phyloP scores from a whole-genome alignment of 2,113 vertebrate species.

The Thalassarche chlororhynchos region DNA sequence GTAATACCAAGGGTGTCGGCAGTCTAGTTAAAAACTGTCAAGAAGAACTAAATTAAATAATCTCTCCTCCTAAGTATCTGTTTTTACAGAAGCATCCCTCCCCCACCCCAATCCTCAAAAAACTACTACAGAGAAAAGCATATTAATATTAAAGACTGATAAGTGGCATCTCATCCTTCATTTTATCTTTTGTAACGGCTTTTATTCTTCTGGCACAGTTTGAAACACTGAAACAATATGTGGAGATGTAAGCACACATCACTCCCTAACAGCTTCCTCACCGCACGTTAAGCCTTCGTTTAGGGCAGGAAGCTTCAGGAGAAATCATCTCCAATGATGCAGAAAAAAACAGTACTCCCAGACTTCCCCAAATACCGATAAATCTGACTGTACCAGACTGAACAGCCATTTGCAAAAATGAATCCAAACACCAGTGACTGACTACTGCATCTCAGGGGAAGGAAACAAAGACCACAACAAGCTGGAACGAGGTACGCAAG shows the following conservation, averaged over 20 bases:
- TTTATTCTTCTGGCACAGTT: neutral
- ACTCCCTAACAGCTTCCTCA: neutral
- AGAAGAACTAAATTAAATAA: neutral
- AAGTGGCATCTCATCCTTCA: neutral
- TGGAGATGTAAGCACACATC: neutral
- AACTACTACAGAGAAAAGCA: neutral
- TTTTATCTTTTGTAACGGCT: neutral
- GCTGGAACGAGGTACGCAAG: rapidly evolving
- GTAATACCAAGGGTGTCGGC: neutral
- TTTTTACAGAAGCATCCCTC: neutral
- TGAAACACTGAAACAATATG: neutral
- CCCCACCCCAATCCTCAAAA: neutral
- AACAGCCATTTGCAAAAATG: neutral
- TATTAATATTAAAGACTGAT: neutral
- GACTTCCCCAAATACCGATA: neutral
- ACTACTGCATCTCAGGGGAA: neutral
- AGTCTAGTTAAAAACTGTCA: neutral
- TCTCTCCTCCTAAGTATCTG: neutral
- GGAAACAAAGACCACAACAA: neutral
- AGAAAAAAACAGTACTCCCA: neutral
- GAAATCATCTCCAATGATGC: neutral
- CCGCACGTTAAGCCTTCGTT: neutral
- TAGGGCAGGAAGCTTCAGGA: neutral
- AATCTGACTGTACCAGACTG: neutral
- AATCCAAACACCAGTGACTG: neutral